A percentile compares a stretch with the other conserved stretches of the same genome.
phyloP scores from a whole-genome alignment of 2,797 vertebrate genomes.

The Psittacula echo region DNA sequence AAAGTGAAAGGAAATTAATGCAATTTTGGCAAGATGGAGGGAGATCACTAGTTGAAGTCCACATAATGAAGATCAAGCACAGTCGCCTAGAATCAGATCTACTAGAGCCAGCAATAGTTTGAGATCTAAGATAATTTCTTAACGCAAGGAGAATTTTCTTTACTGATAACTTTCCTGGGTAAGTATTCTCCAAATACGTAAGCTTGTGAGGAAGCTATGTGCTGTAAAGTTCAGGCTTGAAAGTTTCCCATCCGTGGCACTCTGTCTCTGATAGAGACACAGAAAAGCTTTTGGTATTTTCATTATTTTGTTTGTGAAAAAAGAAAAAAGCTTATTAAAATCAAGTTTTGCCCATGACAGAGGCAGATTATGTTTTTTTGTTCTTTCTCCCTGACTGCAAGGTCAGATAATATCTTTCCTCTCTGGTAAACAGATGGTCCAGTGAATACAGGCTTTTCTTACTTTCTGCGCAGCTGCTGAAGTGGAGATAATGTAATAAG shows the following conservation, averaged over 20 bases:
- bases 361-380: not conserved
- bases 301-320: not conserved
- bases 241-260: not conserved
- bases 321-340: not conserved
- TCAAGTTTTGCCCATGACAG: not conserved
- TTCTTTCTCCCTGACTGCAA: not conserved
- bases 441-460: conserved; percentile 3
- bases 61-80: not conserved
- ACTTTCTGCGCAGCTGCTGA: conserved; percentile 44
- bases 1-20: not conserved
- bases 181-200: not conserved
- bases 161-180: not conserved
- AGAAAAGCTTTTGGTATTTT: not conserved
- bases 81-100: not conserved
- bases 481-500: conserved; percentile 41
- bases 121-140: not conserved
- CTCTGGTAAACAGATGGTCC: conserved; percentile 41
- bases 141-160: not conserved
- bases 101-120: not conserved
- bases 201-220: not conserved
- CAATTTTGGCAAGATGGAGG: not conserved
- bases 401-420: conserved; percentile 20
- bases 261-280: not conserved
- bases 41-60: not conserved
- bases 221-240: not conserved